Percentiles rank a stretch among this genome's conserved stretches.
Evolutionary conservation across 2,888 invertebrate genomes (phyloP).

Genomic region (Gastrophysa polygoni): DNA sequence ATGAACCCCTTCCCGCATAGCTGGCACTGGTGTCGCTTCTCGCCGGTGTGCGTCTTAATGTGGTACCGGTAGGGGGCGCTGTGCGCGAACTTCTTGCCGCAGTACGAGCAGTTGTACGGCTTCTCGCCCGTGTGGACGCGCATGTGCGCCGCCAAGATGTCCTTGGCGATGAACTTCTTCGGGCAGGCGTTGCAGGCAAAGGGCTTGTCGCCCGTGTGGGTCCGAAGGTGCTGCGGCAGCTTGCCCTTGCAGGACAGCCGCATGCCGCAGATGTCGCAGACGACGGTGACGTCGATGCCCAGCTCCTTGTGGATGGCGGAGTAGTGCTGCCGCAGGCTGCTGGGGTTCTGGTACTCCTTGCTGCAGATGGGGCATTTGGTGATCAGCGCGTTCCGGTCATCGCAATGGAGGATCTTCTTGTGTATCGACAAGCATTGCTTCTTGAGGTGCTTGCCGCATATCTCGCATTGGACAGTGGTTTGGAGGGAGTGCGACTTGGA

Average conservation of each 20-base stretch:
- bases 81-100: conserved; percentile 35
- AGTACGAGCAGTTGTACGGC: conserved; percentile 41
- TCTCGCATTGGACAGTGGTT: conserved; percentile 61
- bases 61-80: conserved; percentile 35
- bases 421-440: conserved; percentile 40
- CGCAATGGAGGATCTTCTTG: conserved; percentile 25
- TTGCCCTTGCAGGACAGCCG: conserved; percentile 50
- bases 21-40: conserved; percentile 29
- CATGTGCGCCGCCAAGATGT: conserved; percentile 43
- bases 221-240: conserved; percentile 53
- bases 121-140: conserved; percentile 48
- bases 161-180: conserved; percentile 33
- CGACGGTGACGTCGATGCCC: conserved; percentile 53
- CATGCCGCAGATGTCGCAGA: conserved; percentile 53
- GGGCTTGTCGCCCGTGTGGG: conserved; percentile 37
- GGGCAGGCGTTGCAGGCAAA: conserved; percentile 43
- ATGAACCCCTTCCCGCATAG: conserved; percentile 34
- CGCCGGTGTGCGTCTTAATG: conserved; percentile 36
- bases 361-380: conserved; percentile 31
- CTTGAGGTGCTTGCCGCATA: conserved; percentile 56
- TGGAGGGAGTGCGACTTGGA: conserved; percentile 41
- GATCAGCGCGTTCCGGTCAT: conserved; percentile 17
- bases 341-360: conserved; percentile 30
- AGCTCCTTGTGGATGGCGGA: conserved; percentile 35
- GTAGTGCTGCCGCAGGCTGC: conserved; percentile 46